phyloP scores from a whole-genome alignment of 1,140 invertebrate species.

The Spodoptera frugiperda region DNA sequence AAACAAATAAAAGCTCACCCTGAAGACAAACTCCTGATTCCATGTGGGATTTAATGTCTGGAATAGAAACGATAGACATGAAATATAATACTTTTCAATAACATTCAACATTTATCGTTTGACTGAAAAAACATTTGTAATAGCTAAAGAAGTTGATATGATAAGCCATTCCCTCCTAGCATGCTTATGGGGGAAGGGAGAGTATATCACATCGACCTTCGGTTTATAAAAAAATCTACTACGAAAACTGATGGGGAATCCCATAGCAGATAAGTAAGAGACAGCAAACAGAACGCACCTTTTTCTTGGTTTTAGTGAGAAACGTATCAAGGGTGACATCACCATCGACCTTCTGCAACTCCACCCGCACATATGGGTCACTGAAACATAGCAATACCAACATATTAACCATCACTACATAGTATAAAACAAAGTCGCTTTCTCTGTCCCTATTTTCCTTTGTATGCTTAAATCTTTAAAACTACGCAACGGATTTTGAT shows the following conservation, averaged over 20 bases:
- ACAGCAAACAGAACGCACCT: slow-evolving; percentile 86
- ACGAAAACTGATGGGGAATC: no score
- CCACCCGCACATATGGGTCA: slow-evolving; percentile 98
- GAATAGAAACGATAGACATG: slow-evolving; percentile 69
- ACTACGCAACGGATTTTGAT: no score
- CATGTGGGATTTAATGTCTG: slow-evolving; percentile 98
- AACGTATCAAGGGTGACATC: slow-evolving; percentile 96
- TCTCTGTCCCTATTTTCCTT: no score
- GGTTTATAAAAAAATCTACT: no score
- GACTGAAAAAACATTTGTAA: no score
- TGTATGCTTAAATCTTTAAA: no score
- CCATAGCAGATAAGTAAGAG: not conserved
- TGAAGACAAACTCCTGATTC: slow-evolving; percentile 98
- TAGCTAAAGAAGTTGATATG: no score
- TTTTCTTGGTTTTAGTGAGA: slow-evolving; percentile 98
- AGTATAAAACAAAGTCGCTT: no score
- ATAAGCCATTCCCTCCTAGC: no score
- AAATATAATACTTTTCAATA: not conserved
- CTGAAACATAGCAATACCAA: slow-evolving; percentile 84
- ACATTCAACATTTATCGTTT: not conserved
- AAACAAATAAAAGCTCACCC: slow-evolving; percentile 88
- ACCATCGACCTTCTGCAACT: slow-evolving; percentile 93
- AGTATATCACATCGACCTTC: no score
- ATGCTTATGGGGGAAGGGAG: no score
- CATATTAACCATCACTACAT: not conserved